These are phyloP conservation scores for Falco concolor DNA, from an alignment of 2,797 vertebrate genomes.

Conservation along the genomic window DNA sequence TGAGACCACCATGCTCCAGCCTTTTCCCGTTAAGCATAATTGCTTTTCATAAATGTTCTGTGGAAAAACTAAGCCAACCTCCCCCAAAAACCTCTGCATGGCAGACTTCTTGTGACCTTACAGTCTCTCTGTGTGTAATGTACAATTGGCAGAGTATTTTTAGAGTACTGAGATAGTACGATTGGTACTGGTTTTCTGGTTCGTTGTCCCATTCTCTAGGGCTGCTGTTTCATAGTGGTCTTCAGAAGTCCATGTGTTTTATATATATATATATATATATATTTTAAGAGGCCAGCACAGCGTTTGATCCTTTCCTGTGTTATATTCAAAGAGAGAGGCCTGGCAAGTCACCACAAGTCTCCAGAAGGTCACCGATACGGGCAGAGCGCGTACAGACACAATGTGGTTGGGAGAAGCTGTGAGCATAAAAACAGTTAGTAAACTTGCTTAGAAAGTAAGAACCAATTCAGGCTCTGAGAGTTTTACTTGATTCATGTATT, in stretches of 20 bases:
- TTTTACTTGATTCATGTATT: constrained; percentile 73
- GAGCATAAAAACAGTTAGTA: neutral
- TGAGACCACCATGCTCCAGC: constrained; percentile 27
- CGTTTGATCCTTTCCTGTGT: constrained; percentile 3
- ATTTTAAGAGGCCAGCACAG: neutral
- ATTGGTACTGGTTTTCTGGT: neutral
- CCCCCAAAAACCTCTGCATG: neutral
- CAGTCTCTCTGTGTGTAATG: constrained; percentile 26
- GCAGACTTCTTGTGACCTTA: constrained; percentile 58
- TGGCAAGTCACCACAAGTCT: neutral
- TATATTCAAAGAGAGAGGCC: neutral
- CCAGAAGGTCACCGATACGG: neutral
- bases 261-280: neutral
- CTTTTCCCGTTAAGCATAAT: constrained; percentile 67
- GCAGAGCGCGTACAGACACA: neutral
- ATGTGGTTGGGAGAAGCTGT: neutral
- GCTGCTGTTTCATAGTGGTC: neutral
- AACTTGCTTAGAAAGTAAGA: constrained; percentile 43
- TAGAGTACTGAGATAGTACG: neutral
- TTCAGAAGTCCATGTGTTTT: neutral
- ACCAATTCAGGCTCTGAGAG: constrained; percentile 44
- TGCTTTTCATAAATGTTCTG: constrained; percentile 54
- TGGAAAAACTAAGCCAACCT: constrained; percentile 24
- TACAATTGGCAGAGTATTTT: constrained; percentile 60
- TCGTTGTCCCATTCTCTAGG: constrained; percentile 28